Evolutionary conservation across 2,113 vertebrate genomes (phyloP), one percentile per base, ranked within the genome.

Genomic region (Seriola quinqueradiata): DNA sequence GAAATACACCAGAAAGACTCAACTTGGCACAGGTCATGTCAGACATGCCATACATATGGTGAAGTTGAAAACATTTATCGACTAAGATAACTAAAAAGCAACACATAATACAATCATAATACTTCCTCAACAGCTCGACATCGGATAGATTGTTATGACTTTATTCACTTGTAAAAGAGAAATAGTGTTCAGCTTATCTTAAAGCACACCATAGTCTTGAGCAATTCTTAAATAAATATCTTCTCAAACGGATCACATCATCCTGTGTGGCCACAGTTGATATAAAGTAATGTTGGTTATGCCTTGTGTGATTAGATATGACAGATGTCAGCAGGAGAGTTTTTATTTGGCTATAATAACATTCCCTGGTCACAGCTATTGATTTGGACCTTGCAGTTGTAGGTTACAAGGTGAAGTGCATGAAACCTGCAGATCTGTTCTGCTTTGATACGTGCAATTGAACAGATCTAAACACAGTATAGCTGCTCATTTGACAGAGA

Each of bases 381-480:
- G 59, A 82, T 54, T 74, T 25, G n/a, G 55, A 58, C 2, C n/a
- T 25, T 12, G 23, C 21, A 13, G 36, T 61, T 46, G 48, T 3
- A 8, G 8, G n/a, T 14, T 57, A 16, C 2, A 28, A 28, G 28
- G n/a, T 69, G 60, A 69, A 40, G 34, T 13, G 48, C 55, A 63
- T 48, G 38, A 23, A 58, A 75, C 70, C 65, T 79, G 42, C 34
- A 21, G 66, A 25, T 46, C 0, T 10, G 19, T 50, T 67, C 63
- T 59, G 68, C 23, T 60, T 52, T 46, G n/a, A 67, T 76, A 75
- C 19, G 9, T 54, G 50, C 9, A 6, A 82, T 63, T 75, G 42
- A 48, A 71, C 40, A 17, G 46, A 3, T 14, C 9, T 46, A 46
- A 46, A 12, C 7, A 44, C 42, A 44, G 46, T 7, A 4, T 5